These are phyloP conservation scores for Microplitis deprimator DNA, from an alignment of 2,888 invertebrate genomes.

Conservation along the genomic window DNA sequence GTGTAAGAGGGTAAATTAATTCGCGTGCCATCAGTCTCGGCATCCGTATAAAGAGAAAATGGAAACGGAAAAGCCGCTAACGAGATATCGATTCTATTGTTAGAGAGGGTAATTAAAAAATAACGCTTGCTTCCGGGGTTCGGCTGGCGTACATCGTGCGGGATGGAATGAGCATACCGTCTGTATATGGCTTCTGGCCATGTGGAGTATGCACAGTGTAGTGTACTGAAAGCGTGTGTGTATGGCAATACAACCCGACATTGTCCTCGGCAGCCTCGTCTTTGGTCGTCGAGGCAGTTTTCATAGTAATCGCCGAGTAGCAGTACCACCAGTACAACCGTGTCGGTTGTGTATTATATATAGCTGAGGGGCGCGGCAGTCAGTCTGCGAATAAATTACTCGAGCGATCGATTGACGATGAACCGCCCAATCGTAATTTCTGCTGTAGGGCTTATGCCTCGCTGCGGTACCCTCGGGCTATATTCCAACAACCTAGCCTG, in stretches of 20 bases:
- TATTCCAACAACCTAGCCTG: constrained; percentile 14
- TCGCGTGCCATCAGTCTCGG: constrained; percentile 38
- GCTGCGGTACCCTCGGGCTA: constrained; percentile 35
- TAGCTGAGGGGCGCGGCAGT: constrained; percentile 36
- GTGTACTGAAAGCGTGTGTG: neutral
- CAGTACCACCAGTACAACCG: neutral
- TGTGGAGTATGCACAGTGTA: neutral
- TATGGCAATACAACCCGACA: neutral
- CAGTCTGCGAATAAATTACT: constrained; percentile 54
- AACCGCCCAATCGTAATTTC: constrained; percentile 50
- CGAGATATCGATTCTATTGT: constrained; percentile 54
- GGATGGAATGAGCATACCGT: neutral
- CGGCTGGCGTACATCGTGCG: neutral
- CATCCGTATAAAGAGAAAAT: constrained; percentile 34
- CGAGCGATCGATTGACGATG: constrained; percentile 53
- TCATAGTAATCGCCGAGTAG: neutral
- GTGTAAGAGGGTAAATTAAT: constrained; percentile 33
- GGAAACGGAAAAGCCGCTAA: constrained; percentile 43
- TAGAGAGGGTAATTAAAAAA: constrained; percentile 50
- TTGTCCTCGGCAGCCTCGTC: constrained; percentile 7
- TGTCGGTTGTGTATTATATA: neutral
- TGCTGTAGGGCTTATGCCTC: constrained; percentile 43
- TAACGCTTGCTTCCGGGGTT: constrained; percentile 47
- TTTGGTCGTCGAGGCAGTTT: constrained; percentile 7
- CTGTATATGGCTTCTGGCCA: neutral